Evolutionary conservation across 2,888 invertebrate species (phyloP), one percentile per base, ranked within the genome.

Genomic region (Mechanitis mazaeus): DNA sequence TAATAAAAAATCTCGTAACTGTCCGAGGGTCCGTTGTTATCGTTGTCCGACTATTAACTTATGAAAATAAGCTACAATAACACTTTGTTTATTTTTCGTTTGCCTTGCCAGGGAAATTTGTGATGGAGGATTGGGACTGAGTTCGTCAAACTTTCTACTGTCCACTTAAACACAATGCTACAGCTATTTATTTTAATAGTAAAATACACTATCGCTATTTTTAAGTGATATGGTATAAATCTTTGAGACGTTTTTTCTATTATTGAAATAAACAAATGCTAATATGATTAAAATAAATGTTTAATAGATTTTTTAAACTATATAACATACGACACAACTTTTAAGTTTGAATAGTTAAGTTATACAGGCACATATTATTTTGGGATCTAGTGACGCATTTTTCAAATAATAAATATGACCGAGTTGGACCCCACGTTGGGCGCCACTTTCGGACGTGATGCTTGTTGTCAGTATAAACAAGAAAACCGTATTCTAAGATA

Each of bases 41-140:
- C 71, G 64, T 66, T 65, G 68, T 69, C 66, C 68, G 64, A 79
- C 88, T 88, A 87, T 89, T 88, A 89, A 88, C 87, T 87, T 89
- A 89, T 87, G 87, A 89, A 88, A 89, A 89, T 88, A 89, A 87
- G 87, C 83, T 87, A 83, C 87, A 87, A 87, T 88, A 89, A 88
- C 86, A 87, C 82, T 82, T 84, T 88, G 87, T 88, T 88, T 88
- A 86, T 87, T 86, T 81, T 86, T 78, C 84, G 86, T 85, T 85
- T 84, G 80, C 80, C 79, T 83, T 82, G 79, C 80, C 78, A 67
- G 78, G 81, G 81, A 77, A 83, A 81, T 85, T 85, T 82, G 85
- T 75, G 77, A 82, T 75, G 81, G 83, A 82, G 76, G 75, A 82
- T 74, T 77, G 71, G 66, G 63, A n/a, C 69, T 60, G 62, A n/a